Conservation (phyloP, 1,140 invertebrate species). For the Reticulitermes speratus region DNA sequence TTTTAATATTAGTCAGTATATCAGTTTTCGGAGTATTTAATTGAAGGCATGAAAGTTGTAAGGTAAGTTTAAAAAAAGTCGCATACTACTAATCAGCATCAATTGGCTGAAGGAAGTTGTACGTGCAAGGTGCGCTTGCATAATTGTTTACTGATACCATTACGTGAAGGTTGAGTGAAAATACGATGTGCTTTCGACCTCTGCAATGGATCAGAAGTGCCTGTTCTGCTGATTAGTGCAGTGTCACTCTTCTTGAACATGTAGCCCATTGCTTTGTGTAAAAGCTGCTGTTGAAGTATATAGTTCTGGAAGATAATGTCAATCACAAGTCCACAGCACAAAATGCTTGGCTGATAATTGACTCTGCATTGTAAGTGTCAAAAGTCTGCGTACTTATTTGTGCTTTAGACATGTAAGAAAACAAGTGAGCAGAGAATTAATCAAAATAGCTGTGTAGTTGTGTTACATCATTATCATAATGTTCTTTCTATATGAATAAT, state of each 20-base stretch:
- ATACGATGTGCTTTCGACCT: neutral
- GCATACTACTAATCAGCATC: neutral
- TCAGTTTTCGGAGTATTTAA: neutral
- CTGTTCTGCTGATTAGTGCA: neutral
- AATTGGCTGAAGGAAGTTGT: neutral
- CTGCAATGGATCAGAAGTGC: neutral
- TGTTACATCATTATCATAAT: too few relatives aligned
- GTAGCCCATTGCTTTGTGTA: neutral
- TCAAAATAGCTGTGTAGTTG: too few relatives aligned
- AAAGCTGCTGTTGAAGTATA: neutral
- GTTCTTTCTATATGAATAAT: neutral
- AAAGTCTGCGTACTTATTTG: too few relatives aligned
- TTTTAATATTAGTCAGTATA: neutral
- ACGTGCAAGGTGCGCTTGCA: too few relatives aligned
- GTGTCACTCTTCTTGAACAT: neutral
- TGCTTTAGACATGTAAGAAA: too few relatives aligned
- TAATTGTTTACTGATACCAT: neutral
- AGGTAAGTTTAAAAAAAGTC: neutral
- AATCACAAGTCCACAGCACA: neutral
- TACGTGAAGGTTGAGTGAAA: neutral
- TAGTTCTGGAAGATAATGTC: neutral
- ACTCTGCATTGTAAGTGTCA: neutral
- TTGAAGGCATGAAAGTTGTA: neutral
- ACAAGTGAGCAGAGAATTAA: too few relatives aligned
- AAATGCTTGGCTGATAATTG: neutral